Conservation (phyloP, 1,140 invertebrate species). For the Stegodyphus dumicola region DNA sequence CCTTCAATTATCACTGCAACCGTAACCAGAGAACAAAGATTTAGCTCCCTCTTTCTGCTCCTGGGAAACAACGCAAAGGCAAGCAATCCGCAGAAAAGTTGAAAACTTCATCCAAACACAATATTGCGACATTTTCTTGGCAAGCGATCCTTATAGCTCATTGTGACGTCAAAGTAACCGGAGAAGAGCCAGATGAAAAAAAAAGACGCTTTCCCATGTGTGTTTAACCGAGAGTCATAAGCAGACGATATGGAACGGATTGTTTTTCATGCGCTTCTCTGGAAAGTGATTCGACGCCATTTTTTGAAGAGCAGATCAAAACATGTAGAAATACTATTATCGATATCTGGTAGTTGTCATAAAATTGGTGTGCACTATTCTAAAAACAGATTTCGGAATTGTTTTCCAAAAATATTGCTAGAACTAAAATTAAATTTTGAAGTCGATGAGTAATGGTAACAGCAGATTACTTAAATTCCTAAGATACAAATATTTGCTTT, state of each 20-base stretch:
- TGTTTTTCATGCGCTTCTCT: background rate
- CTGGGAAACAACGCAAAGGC: background rate
- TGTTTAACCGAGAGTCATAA: background rate
- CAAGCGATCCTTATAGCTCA: slow-evolving; percentile 45
- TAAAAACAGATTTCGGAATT: too few relatives aligned
- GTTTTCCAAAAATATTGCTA: too few relatives aligned
- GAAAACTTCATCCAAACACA: slow-evolving; percentile 49
- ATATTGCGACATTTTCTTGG: slow-evolving; percentile 55
- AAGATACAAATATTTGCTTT: too few relatives aligned
- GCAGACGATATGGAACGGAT: background rate
- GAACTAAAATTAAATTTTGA: too few relatives aligned
- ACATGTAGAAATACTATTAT: background rate
- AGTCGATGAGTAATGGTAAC: too few relatives aligned
- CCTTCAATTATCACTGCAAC: background rate
- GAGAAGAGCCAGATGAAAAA: slow-evolving; percentile 28
- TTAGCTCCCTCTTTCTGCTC: background rate
- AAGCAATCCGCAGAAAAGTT: background rate
- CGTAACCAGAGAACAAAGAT: background rate
- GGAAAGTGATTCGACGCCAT: too few relatives aligned
- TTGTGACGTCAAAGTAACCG: slow-evolving; percentile 45
- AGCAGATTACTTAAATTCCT: too few relatives aligned
- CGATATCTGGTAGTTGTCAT: background rate
- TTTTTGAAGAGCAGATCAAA: background rate
- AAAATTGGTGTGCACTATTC: background rate
- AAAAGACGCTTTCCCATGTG: background rate